A percentile compares a stretch with the other conserved stretches of the same genome.
phyloP scores from a whole-genome alignment of 2,797 vertebrate species.

The Oryzias sinensis region DNA sequence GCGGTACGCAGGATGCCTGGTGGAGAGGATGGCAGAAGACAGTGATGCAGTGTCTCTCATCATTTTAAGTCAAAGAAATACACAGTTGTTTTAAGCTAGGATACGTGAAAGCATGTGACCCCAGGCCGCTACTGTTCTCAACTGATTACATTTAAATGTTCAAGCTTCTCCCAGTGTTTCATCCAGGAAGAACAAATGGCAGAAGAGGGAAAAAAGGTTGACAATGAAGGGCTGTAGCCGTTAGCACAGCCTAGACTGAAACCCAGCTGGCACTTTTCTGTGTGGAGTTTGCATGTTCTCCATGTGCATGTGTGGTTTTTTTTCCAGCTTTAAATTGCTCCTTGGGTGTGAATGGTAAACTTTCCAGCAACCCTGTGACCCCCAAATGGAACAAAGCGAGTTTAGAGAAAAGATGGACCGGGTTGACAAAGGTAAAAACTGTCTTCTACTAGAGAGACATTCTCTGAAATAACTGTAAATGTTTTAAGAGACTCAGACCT shows the following conservation, averaged over 20 bases:
- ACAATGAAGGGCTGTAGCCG: neutral
- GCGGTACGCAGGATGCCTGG: constrained; percentile 85
- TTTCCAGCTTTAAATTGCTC: no score
- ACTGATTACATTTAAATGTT: constrained; percentile 2
- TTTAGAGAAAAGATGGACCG: no score
- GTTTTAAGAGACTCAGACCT: constrained; percentile 68
- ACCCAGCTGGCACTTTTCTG: no score
- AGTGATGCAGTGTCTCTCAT: constrained; percentile 29
- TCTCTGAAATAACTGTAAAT: constrained; percentile 25
- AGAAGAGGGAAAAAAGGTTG: constrained; percentile 32
- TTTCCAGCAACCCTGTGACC: no score
- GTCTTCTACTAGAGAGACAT: constrained; percentile 18
- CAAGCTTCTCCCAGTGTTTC: constrained; percentile 14
- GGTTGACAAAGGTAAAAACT: neutral
- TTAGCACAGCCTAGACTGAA: no score
- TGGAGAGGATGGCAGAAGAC: constrained; percentile 21
- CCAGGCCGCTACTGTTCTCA: constrained; percentile 12
- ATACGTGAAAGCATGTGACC: constrained; percentile 25
- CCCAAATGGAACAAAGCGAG: no score
- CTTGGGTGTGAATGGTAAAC: no score
- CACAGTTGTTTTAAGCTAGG: constrained; percentile 24
- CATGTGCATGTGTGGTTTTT: no score
- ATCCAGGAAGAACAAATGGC: constrained; percentile 31
- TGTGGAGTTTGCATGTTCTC: no score
- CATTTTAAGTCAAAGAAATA: constrained; percentile 42